Base-by-base conservation (phyloP, 2,888 invertebrate species). In the Tetragonisca angustula region DNA sequence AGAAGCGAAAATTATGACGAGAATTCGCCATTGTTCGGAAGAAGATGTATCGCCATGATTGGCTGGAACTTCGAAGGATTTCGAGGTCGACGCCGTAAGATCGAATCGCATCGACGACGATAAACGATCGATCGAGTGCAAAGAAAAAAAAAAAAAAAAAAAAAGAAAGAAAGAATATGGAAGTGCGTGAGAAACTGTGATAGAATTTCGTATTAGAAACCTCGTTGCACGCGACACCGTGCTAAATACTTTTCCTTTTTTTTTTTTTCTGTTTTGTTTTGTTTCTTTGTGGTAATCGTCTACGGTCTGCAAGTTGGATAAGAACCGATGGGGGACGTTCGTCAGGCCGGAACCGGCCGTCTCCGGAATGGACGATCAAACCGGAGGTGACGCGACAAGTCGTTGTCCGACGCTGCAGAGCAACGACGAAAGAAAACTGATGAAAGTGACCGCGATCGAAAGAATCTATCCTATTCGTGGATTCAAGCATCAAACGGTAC, bases 161-260 rank as follows among this genome's bases (percentile, higher is more conserved):
- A 24, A 24, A 54, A 54, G 17, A 19, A 3, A 52, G 19, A 52
- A 19, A 24, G 24, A 61, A 24, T 24, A 32, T 19, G 79, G 79
- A 36, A 17, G 71, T 79, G 76, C 83, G 84, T 83, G 84, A 87
- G 90, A 93, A 92, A 92, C 94, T 94, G 94, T 94, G 94, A 94
- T 94, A 94, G 93, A 93, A 92, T 92, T 91, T 93, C 91, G 92
- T 93, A 91, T 91, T 91, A 91, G 88, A 89, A 89, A 89, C 84
- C 83, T 78, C 74, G 77, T 84, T 81, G 78, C 85, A 76, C 54
- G 67, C 49, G 79, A 74, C 75, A 72, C 67, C 69, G 81, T 81
- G 81, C 69, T 75, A 79, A 52, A 59, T 72, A 81, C 69, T 59
- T 64, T 70, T 72, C 24, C 64, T 74, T 71, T 74, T 71, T 52